phyloP scores from a whole-genome alignment of 2,888 invertebrate genomes.

The Celastrina argiolus region DNA sequence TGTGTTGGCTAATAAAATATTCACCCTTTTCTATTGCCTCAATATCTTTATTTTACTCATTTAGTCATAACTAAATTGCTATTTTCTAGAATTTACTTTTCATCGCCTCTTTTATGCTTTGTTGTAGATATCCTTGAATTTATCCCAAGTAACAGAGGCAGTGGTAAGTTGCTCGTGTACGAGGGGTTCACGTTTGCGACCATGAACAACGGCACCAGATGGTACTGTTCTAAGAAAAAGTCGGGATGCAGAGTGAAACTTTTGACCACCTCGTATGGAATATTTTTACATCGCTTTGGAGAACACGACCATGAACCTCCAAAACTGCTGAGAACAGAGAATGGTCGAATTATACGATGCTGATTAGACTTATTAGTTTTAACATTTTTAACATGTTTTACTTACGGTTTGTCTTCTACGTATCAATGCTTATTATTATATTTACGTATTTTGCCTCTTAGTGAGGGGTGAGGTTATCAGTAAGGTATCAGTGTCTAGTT shows the following conservation, averaged over 20 bases:
- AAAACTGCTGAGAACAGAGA: slow-evolving; percentile 22
- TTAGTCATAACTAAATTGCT: no score
- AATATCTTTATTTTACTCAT: no score
- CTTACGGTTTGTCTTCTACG: no score
- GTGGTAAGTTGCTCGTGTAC: slow-evolving; percentile 40
- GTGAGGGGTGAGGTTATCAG: no score
- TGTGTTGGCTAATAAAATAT: no score
- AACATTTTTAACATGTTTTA: no score
- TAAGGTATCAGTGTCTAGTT: no score
- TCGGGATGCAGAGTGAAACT: slow-evolving; percentile 37
- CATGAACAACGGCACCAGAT: slow-evolving; percentile 28
- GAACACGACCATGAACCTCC: slow-evolving; percentile 30
- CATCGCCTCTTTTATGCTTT: background rate
- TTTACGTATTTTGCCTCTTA: no score
- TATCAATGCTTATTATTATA: no score
- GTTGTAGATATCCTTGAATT: slow-evolving; percentile 24
- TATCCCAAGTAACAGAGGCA: slow-evolving; percentile 29
- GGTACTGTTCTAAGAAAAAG: slow-evolving; percentile 37
- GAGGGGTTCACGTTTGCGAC: slow-evolving; percentile 39
- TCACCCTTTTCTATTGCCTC: no score
- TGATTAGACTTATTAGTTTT: no score
- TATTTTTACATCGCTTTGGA: slow-evolving; percentile 25
- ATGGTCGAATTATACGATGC: slow-evolving; percentile 24
- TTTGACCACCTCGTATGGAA: slow-evolving; percentile 28
- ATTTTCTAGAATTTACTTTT: no score